These are phyloP conservation scores for Callopanchax toddi DNA, from an alignment of 2,113 vertebrate species.

Conservation along the genomic window DNA sequence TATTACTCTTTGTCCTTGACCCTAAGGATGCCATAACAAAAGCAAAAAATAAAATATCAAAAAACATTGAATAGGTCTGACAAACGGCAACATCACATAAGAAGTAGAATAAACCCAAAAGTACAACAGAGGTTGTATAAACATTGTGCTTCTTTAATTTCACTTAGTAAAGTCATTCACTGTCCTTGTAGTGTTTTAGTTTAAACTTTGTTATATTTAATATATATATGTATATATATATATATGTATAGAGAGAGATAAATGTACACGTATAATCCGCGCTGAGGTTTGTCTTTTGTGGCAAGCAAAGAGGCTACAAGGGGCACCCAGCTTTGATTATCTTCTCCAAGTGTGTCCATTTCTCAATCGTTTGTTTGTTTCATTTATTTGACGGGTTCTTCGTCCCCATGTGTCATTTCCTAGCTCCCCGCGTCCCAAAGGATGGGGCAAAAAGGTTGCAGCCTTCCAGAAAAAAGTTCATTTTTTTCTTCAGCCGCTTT, in stretches of 20 bases:
- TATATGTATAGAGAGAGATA: conserved; percentile 77
- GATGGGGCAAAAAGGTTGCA: conserved; percentile 24
- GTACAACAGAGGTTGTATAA: conserved; percentile 80
- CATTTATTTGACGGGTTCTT: conserved; percentile 30
- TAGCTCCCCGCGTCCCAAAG: conserved; percentile 31
- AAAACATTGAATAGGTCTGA: conserved; percentile 67
- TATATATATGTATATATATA: conserved; percentile 75
- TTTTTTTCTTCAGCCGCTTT: not conserved
- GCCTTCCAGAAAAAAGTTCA: conserved; percentile 28
- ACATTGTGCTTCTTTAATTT: conserved; percentile 85
- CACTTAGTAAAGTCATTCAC: conserved; percentile 70
- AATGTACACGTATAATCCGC: conserved; percentile 78
- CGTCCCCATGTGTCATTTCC: conserved; percentile 44
- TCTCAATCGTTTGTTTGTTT: conserved; percentile 34
- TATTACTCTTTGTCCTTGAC: conserved; percentile 49
- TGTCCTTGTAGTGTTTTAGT: conserved; percentile 68
- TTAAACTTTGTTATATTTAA: conserved; percentile 77
- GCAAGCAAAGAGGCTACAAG: conserved; percentile 59
- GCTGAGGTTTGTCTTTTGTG: conserved; percentile 65
- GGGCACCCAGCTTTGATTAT: conserved; percentile 40
- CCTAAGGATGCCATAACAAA: conserved; percentile 45
- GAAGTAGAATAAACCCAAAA: conserved; percentile 72
- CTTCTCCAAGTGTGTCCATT: conserved; percentile 41
- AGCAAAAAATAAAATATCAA: conserved; percentile 59
- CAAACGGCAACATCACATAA: conserved; percentile 74